These are phyloP conservation scores for Helicoverpa zea DNA, from an alignment of 1,140 invertebrate genomes.

Conservation along the genomic window DNA sequence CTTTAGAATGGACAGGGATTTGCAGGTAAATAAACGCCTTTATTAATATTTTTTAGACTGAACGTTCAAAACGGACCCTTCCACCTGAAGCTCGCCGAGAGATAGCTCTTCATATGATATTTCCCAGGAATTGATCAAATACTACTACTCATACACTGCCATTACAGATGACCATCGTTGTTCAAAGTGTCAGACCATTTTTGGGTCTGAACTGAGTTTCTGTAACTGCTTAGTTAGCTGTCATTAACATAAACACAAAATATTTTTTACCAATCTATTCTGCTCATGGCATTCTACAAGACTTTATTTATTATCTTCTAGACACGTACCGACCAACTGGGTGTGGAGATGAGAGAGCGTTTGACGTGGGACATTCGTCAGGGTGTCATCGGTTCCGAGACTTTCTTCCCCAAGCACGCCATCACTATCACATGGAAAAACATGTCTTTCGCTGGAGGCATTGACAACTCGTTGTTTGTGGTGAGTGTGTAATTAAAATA, in stretches of 20 bases:
- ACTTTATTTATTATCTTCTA: slow-evolving; percentile 54
- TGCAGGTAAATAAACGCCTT: slow-evolving; percentile 68
- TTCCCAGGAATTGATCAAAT: too few relatives aligned
- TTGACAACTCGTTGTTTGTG: slow-evolving; percentile 92
- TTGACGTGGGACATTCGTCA: slow-evolving; percentile 96
- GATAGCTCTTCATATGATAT: too few relatives aligned
- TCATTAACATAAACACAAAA: too few relatives aligned
- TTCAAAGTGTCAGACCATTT: neutral
- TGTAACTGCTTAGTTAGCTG: too few relatives aligned
- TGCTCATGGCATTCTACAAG: too few relatives aligned
- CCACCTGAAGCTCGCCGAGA: too few relatives aligned
- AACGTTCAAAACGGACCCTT: too few relatives aligned
- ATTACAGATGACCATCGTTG: neutral
- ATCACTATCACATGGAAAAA: slow-evolving; percentile 98
- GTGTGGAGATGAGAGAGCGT: slow-evolving; percentile 95
- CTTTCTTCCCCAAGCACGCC: slow-evolving; percentile 96
- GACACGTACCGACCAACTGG: slow-evolving; percentile 93
- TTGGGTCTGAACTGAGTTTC: too few relatives aligned
- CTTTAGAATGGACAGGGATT: slow-evolving; percentile 89
- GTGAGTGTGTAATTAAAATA: slow-evolving; percentile 81
- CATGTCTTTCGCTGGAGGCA: slow-evolving; percentile 96
- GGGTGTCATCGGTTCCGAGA: slow-evolving; percentile 96
- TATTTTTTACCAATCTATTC: too few relatives aligned
- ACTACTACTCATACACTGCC: neutral
- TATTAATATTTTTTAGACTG: too few relatives aligned